Base-by-base conservation (phyloP, 2,888 invertebrate genomes). In the Cerceris rybyensis region DNA sequence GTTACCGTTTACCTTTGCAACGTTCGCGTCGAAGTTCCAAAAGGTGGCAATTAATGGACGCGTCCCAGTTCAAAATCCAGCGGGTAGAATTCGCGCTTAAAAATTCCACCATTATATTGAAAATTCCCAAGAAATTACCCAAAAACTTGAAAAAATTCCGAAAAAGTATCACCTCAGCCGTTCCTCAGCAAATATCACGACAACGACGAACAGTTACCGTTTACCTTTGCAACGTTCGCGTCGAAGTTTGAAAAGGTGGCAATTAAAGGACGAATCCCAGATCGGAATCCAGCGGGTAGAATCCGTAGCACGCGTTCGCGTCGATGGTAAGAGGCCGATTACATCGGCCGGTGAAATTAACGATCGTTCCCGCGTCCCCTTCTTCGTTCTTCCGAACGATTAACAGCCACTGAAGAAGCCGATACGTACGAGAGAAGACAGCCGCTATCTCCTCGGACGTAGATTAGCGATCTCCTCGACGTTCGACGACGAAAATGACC, bases 381-480 rank as follows among this genome's bases (percentile, higher is more conserved):
- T 52, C 54, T 70, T 70, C 59, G 50, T 67, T 57, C 60, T 16
- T 65, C 59, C 28, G 75, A 70, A 75, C 71, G 65, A 75, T 63
- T 65, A 65, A 74, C 54, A 78, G 84, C 87, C 88, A 85, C 86
- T 78, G 83, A 77, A 80, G 79, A 81, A 83, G 83, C 83, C 78
- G 83, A 84, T 82, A 86, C 75, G 78, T 64, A 71, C 54, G 54
- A 43, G 59, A 55, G 41, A 54, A 41, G 74, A 70, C 65, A 67
- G 61, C 75, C 81, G 76, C 64, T 81, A 85, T 83, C 81, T 81
- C 70, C 57, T 58, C 52, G 65, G 63, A 65, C 61, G 68, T 75
- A 87, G 84, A 85, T 86, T 86, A 88, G 80, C 80, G 80, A 85
- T 82, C 81, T 82, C 75, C 71, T 63, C 73, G 72, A 78, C 69